Conservation (phyloP, 1,140 invertebrate species). For the Drosophila neocordata region DNA sequence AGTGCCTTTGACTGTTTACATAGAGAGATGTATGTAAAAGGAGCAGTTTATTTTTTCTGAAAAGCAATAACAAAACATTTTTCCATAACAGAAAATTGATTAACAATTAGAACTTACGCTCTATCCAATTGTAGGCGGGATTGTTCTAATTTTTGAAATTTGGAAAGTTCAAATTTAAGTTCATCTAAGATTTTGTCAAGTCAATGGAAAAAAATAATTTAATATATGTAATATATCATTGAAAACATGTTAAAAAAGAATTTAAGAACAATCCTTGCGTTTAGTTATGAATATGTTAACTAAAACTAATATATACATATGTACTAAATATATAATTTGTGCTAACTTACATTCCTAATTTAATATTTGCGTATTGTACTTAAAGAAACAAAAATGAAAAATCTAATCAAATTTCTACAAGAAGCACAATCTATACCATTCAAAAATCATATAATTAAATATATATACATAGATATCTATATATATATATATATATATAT, state of each 20-base stretch:
- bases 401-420: slow-evolving; percentile 75
- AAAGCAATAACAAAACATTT: slow-evolving; percentile 35
- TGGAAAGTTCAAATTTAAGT: neutral
- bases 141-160: too few relatives aligned
- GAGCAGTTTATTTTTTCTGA: slow-evolving; percentile 20
- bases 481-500: slow-evolving; percentile 39
- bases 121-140: too few relatives aligned
- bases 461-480: too few relatives aligned
- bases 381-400: slow-evolving; percentile 44
- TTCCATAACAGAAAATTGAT: neutral
- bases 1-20: slow-evolving; percentile 72
- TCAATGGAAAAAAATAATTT: neutral
- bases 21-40: slow-evolving; percentile 1
- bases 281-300: slow-evolving; percentile 31
- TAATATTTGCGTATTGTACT: slow-evolving; percentile 52
- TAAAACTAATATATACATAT: slow-evolving; percentile 32
- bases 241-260: neutral
- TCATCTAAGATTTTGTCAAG: slow-evolving; percentile 20
- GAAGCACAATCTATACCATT: slow-evolving; percentile 59
- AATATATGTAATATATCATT: neutral
- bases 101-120: too few relatives aligned
- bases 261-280: slow-evolving; percentile 1
- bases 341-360: slow-evolving; percentile 55
- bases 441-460: slow-evolving; percentile 21
- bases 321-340: slow-evolving; percentile 36